Conservation (phyloP, 2,113 vertebrate species). For the Zosterops japonicus region DNA sequence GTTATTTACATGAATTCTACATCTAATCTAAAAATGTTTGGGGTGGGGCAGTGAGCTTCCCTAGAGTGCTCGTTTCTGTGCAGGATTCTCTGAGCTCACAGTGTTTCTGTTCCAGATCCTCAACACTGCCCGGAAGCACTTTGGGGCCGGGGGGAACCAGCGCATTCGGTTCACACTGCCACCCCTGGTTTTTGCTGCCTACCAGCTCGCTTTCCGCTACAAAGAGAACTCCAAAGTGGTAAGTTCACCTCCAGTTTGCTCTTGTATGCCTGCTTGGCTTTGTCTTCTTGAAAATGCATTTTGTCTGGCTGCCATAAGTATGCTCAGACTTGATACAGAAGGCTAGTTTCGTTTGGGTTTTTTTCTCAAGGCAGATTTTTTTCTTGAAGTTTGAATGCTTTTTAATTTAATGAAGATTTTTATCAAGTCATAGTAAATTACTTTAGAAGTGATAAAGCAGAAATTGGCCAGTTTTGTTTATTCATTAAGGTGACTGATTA, state of each 20-base stretch:
- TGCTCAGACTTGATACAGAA: not conserved
- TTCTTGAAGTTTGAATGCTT: not conserved
- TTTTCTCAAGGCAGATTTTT: not conserved
- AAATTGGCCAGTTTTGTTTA: not conserved
- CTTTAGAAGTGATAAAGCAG: not conserved
- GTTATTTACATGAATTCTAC: not conserved
- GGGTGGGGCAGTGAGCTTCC: not conserved
- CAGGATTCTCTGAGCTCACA: not conserved
- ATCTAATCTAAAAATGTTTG: not conserved
- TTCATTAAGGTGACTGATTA: not conserved
- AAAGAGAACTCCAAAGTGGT: slow-evolving; percentile 94
- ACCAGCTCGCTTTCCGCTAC: slow-evolving; percentile 96
- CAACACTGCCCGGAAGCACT: slow-evolving; percentile 96
- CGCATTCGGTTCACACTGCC: slow-evolving; percentile 94
- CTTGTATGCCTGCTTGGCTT: not conserved
- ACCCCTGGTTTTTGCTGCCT: slow-evolving; percentile 93
- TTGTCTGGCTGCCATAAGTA: not conserved
- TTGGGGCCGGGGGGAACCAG: slow-evolving; percentile 96
- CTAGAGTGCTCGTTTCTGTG: not conserved
- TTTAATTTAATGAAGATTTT: not conserved
- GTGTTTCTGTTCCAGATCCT: slow-evolving; percentile 81
- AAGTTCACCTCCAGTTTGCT: not conserved
- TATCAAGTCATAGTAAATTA: not conserved
- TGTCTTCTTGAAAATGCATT: not conserved
- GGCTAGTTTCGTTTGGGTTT: not conserved